phyloP scores from a whole-genome alignment of 2,888 invertebrate species.

The Erebia palarica region DNA sequence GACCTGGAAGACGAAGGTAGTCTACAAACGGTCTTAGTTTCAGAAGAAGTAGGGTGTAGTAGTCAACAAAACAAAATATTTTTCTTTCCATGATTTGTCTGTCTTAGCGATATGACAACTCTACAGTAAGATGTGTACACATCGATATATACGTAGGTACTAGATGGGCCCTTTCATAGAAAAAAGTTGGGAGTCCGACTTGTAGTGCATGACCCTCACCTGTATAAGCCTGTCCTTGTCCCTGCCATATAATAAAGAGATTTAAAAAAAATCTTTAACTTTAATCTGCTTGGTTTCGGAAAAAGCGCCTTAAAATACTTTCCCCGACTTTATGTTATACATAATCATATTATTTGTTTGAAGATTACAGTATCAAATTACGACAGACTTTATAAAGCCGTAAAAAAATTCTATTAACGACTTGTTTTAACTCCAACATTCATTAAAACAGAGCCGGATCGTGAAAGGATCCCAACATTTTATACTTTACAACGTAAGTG shows the following conservation, averaged over 20 bases:
- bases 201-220: too few relatives aligned
- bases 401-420: constrained; percentile 42
- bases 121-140: background rate
- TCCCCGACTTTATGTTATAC: constrained; percentile 2
- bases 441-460: constrained; percentile 45
- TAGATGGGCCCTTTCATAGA: too few relatives aligned
- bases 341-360: constrained; percentile 24
- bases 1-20: too few relatives aligned
- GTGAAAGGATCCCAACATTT: constrained; percentile 37
- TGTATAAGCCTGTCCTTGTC: too few relatives aligned
- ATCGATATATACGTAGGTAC: too few relatives aligned
- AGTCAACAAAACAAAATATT: background rate
- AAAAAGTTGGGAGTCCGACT: too few relatives aligned
- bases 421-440: constrained; percentile 46
- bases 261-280: background rate
- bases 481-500: constrained; percentile 41
- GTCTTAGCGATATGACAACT: too few relatives aligned
- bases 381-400: constrained; percentile 28
- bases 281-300: background rate
- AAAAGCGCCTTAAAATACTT: constrained; percentile 1
- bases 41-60: too few relatives aligned
- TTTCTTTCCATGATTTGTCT: too few relatives aligned
- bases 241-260: constrained; percentile 2
- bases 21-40: too few relatives aligned
- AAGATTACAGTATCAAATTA: constrained; percentile 28